Evolutionary conservation across 2,113 vertebrate species (phyloP), one percentile per base, ranked within the genome.

Genomic region (Gymnobelideus leadbeateri): DNA sequence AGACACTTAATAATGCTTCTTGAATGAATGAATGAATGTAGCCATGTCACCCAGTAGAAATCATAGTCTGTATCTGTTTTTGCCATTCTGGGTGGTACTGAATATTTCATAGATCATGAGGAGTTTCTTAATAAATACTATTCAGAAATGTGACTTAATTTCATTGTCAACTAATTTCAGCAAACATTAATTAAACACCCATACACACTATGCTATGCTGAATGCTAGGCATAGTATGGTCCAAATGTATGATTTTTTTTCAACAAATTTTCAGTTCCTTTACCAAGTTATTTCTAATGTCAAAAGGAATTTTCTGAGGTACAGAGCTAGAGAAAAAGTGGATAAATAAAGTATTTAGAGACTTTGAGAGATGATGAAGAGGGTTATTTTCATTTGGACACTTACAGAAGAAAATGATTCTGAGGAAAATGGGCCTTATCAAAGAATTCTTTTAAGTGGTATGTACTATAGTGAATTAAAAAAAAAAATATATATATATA

Each of bases 391-490:
- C 57, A 94, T 96, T 94, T 51, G 54, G 49, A 93, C 94, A 24
- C 90, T 96, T 89, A 52, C 93, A 93, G 92, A 53, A 95, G 92
- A 93, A 96, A 95, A 94, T 57, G 12, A 89, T 90, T 95, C 50
- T 90, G 92, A 96, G 19, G 90, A 90, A 95, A 89, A 90, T 90
- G 31, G 95, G 89, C 93, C 14, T 61, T 89, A 91, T 91, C 49
- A 92, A 77, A 93, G 46, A 4, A 68, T 94, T 92, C 21, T n/a
- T 61, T 49, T 94, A 96, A 94, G 92, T n/a, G 84, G 50, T 37
- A 92, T 77, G 9, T 94, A 92, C 52, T 57, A 51, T 54, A 93
- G 51, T 55, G n/a, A 84, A 84, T 43, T 2, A 23, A 43, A 43
- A 84, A 43, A 84, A 23, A n/a, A n/a, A n/a, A n/a, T n/a, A n/a